Evolutionary conservation across 1,140 invertebrate genomes (phyloP), one percentile per base, ranked within the genome.

Genomic region (Panagrolaimus sp.): DNA sequence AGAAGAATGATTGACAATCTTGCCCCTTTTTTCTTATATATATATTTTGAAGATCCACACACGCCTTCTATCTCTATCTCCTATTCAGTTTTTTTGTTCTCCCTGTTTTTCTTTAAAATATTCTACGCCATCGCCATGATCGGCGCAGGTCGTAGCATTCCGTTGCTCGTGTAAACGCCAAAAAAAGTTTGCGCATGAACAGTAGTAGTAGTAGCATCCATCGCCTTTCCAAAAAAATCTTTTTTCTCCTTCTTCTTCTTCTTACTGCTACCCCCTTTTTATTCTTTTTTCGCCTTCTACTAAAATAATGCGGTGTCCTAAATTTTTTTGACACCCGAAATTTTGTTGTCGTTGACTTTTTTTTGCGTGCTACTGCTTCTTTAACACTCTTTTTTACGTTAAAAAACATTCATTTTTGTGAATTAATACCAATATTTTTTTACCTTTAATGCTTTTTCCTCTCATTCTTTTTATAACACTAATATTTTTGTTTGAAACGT

Each of bases 291-390:
- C 17, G 28, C 21, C 28, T 28, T 58, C 21, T 12, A 58, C 52
- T 58, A 58, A 58, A 58, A 21, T 58, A 58, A 58, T 58, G 52
- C 28, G 52, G 52, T 58, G 52, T 58, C 52, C 52, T 58, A 58
- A 58, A 58, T 58, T 58, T 58, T n/a, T 58, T 58, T 58, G 52
- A 58, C 52, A n/a, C 52, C 28, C 52, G 32, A 58, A 58, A 58
- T 58, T 58, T 58, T 21, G 21, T 28, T 26, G 28, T 58, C 21
- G 52, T 21, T 28, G 17, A 28, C 52, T 28, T 58, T 58, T 28
- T 58, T 58, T 58, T 58, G 15, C 1, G 52, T 58, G 21, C 21
- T 12, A 58, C 52, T 28, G 52, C 28, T 58, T 58, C 8, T 28
- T 58, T 58, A 26, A 26, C n/a, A 21, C 15, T 21, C 14, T 24